Evolutionary conservation across 2,797 vertebrate species (phyloP).

Genomic region (Steatocranus sp.): DNA sequence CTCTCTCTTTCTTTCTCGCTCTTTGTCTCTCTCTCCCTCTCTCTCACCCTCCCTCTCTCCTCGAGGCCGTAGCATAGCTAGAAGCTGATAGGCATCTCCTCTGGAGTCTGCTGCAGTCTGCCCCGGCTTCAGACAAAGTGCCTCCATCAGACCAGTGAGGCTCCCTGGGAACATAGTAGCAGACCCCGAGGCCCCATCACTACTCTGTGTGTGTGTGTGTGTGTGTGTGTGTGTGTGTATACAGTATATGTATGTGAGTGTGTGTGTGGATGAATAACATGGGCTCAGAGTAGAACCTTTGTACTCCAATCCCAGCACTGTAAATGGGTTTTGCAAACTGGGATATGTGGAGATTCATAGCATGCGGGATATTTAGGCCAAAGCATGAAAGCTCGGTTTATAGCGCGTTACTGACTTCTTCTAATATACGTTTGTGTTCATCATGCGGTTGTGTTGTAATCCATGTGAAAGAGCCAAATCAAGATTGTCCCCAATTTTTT

Average conservation of each 20-base stretch:
- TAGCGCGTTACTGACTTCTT: constrained; percentile 19
- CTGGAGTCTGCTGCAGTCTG: constrained; percentile 83
- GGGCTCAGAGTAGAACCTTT: constrained; percentile 54
- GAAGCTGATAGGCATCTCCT: constrained; percentile 82
- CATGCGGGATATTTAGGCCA: constrained; percentile 7
- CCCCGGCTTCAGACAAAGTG: constrained; percentile 80
- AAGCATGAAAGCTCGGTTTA: constrained; percentile 40
- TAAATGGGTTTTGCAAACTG: constrained; percentile 59
- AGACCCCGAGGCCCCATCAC: constrained; percentile 66
- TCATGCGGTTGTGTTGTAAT: background rate
- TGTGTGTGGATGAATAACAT: constrained; percentile 10
- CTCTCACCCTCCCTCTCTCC: constrained; percentile 45
- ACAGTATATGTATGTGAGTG: constrained; percentile 1
- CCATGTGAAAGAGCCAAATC: constrained; percentile 25
- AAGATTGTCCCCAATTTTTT: background rate
- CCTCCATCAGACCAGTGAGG: constrained; percentile 76
- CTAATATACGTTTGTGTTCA: constrained; percentile 30
- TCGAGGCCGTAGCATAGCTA: constrained; percentile 67
- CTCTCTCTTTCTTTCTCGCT: background rate
- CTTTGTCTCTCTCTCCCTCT: background rate
- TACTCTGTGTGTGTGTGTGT: constrained; percentile 1
- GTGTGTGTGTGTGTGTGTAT: background rate
- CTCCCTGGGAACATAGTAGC: constrained; percentile 78
- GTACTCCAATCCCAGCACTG: constrained; percentile 35
- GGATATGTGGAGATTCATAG: constrained; percentile 35